These are phyloP conservation scores for Sarcophaga variegata DNA, from an alignment of 2,888 invertebrate genomes.

Conservation along the genomic window DNA sequence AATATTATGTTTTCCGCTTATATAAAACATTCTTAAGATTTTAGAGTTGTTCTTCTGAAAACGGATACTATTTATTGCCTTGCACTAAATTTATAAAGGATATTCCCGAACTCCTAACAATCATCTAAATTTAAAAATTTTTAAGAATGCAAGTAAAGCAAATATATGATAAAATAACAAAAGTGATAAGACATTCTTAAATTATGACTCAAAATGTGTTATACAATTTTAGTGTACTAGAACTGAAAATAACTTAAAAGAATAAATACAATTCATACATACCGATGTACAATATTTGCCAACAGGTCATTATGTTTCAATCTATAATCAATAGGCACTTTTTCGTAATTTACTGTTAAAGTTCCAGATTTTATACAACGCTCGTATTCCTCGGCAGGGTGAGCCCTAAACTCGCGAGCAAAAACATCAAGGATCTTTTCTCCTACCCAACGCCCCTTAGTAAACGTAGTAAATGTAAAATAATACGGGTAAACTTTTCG, in stretches of 20 bases:
- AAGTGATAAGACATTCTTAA: no score
- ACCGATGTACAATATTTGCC: slow-evolving; percentile 96
- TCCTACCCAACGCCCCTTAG: slow-evolving; percentile 98
- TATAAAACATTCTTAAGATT: no score
- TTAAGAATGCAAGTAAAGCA: no score
- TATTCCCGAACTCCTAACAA: no score
- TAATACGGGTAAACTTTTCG: slow-evolving; percentile 98
- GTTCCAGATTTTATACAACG: slow-evolving; percentile 95
- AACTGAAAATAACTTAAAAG: neutral
- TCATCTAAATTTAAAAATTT: no score
- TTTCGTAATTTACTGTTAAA: slow-evolving; percentile 95
- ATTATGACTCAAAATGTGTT: no score
- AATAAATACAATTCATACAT: slow-evolving; percentile 74
- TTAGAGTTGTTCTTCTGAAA: no score
- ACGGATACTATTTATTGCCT: no score
- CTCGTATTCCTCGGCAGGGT: slow-evolving; percentile 95
- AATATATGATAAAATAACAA: no score
- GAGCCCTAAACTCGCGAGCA: slow-evolving; percentile 95
- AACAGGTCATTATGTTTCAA: slow-evolving; percentile 96
- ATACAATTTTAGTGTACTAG: no score
- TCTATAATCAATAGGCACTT: slow-evolving; percentile 94
- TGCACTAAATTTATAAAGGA: no score
- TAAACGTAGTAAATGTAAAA: slow-evolving; percentile 97
- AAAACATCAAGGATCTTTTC: slow-evolving; percentile 96
- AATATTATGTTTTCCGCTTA: no score